Conservation (phyloP, 1,140 invertebrate species). For the Polyergus mexicanus region DNA sequence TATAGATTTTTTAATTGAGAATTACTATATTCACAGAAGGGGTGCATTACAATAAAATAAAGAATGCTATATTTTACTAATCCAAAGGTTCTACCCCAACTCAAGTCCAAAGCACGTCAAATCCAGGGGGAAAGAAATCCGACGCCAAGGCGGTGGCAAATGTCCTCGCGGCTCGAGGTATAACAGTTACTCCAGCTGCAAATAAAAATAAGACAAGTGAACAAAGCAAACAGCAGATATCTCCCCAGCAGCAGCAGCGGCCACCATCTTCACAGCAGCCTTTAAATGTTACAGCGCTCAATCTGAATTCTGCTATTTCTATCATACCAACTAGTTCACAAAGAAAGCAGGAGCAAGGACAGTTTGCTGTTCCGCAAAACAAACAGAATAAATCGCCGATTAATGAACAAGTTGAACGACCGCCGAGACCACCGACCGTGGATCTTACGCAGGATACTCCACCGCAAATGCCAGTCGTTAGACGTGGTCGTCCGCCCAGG, state of each 20-base stretch:
- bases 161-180: slow-evolving; percentile 91
- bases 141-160: slow-evolving; percentile 91
- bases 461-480: slow-evolving; percentile 74
- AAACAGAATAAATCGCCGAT: slow-evolving; percentile 79
- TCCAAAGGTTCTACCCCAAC: slow-evolving; percentile 83
- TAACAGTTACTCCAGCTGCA: slow-evolving; percentile 90
- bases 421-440: slow-evolving; percentile 87
- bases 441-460: slow-evolving; percentile 87
- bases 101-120: slow-evolving; percentile 81
- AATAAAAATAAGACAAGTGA: slow-evolving; percentile 84
- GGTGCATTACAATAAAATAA: slow-evolving; percentile 73
- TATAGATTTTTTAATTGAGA: neutral
- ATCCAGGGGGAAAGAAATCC: slow-evolving; percentile 85
- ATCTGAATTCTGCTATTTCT: slow-evolving; percentile 91
- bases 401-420: slow-evolving; percentile 84
- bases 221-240: slow-evolving; percentile 77
- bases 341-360: slow-evolving; percentile 82
- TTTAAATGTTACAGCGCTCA: slow-evolving; percentile 86
- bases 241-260: slow-evolving; percentile 73
- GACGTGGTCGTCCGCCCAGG: slow-evolving; percentile 84
- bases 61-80: slow-evolving; percentile 79
- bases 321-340: slow-evolving; percentile 88
- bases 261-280: slow-evolving; percentile 73
- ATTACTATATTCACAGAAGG: slow-evolving; percentile 65
- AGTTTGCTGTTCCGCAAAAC: slow-evolving; percentile 86